Percentiles rank a stretch among this genome's conserved stretches.
Evolutionary conservation across 2,113 vertebrate genomes (phyloP).

Genomic region (Neopipo cinnamomea): DNA sequence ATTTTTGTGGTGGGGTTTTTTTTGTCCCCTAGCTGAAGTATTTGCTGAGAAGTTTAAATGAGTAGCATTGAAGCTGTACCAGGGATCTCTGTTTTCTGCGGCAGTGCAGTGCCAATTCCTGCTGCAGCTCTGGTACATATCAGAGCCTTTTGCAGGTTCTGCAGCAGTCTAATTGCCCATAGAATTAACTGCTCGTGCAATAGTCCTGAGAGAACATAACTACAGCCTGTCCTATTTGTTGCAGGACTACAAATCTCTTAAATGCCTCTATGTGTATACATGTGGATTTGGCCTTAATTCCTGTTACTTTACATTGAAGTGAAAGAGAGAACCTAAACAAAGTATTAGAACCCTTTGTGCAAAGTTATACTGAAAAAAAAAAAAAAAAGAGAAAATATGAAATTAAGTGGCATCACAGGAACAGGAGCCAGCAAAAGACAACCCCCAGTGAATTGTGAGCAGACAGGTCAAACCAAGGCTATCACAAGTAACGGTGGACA

Average conservation of each 20-base stretch:
- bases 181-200: not conserved
- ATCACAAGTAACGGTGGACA: not conserved
- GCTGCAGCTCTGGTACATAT: not conserved
- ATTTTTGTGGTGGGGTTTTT: not conserved
- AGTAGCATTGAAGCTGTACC: not conserved
- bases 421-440: not conserved
- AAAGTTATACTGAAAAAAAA: not conserved
- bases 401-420: not conserved
- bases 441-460: not conserved
- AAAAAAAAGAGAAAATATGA: not conserved
- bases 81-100: not conserved
- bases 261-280: not conserved
- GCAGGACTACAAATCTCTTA: not conserved
- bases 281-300: not conserved
- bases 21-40: not conserved
- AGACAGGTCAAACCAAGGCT: not conserved
- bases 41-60: constrained; percentile 13
- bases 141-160: not conserved
- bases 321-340: not conserved
- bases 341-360: not conserved
- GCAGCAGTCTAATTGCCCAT: not conserved
- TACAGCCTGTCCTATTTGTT: not conserved
- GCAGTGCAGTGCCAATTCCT: not conserved
- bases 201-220: not conserved
- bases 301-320: not conserved